These are phyloP conservation scores for Sinhomidia bicolor DNA, from an alignment of 2,888 invertebrate species.

Conservation along the genomic window DNA sequence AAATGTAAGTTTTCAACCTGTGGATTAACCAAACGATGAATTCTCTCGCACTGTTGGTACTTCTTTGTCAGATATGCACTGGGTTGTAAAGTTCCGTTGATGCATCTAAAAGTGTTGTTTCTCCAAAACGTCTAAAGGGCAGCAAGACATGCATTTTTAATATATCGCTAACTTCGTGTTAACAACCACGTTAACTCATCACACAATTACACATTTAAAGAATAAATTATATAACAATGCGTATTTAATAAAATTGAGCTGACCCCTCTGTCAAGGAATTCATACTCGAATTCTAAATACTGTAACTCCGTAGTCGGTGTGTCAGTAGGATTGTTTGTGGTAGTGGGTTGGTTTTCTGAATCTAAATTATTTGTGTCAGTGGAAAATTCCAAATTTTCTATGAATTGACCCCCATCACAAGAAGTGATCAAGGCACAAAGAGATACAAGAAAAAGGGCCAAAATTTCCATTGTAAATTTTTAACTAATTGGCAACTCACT, in stretches of 20 bases:
- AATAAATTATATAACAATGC: no score
- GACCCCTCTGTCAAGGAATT: constrained; percentile 19
- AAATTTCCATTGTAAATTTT: no score
- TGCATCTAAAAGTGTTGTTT: constrained; percentile 39
- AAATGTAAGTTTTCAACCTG: no score
- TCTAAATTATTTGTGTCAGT: not conserved
- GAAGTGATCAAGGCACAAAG: not conserved
- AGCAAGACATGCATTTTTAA: not conserved
- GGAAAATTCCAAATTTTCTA: not conserved
- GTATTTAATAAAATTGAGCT: not conserved
- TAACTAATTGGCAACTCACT: no score
- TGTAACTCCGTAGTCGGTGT: constrained; percentile 3
- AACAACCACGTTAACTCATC: no score
- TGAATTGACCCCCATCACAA: not conserved
- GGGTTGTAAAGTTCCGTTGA: constrained; percentile 51
- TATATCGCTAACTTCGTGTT: no score
- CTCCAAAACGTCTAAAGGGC: constrained; percentile 43
- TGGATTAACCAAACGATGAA: constrained; percentile 4
- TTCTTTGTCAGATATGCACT: constrained; percentile 55
- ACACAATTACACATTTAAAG: no score
- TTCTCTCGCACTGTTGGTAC: constrained; percentile 36
- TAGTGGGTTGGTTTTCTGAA: not conserved
- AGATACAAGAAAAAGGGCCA: no score
- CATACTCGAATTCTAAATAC: constrained; percentile 42
- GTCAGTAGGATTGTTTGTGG: not conserved